These are phyloP conservation scores for Mormyrus lacerda DNA, from an alignment of 2,113 vertebrate species.

Conservation along the genomic window DNA sequence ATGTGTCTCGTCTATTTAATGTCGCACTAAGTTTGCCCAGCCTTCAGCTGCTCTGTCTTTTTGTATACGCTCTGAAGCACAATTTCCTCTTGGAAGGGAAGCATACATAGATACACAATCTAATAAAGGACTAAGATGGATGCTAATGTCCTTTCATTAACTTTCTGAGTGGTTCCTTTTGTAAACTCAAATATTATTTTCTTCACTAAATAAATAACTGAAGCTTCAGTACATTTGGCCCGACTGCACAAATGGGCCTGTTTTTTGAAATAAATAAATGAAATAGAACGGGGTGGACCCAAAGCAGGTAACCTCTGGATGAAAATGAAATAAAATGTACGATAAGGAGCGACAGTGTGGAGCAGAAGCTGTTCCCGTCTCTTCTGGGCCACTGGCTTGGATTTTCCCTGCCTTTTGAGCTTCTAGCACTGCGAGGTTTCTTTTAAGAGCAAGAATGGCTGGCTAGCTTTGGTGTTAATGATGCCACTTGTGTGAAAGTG, in stretches of 20 bases:
- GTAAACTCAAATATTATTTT: slow-evolving; percentile 45
- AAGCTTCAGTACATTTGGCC: slow-evolving; percentile 32
- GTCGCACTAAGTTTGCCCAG: neutral
- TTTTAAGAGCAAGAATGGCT: neutral
- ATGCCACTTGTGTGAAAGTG: neutral
- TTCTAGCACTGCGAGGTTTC: neutral
- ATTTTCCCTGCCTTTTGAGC: neutral
- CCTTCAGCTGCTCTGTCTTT: slow-evolving; percentile 20
- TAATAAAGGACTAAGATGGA: slow-evolving; percentile 44
- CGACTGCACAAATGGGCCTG: neutral
- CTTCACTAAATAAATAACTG: slow-evolving; percentile 43
- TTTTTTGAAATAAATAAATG: neutral
- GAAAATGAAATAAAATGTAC: slow-evolving; percentile 4
- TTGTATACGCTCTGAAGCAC: slow-evolving; percentile 33
- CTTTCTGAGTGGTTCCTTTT: slow-evolving; percentile 43
- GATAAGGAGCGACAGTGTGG: neutral
- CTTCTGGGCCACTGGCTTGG: too few relatives aligned
- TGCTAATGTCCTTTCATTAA: slow-evolving; percentile 46
- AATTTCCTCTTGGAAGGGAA: slow-evolving; percentile 40
- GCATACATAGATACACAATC: slow-evolving; percentile 39
- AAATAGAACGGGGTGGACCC: neutral
- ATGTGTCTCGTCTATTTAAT: neutral
- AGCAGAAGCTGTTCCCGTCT: neutral
- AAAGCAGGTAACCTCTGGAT: neutral
- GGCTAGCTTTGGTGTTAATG: neutral